phyloP scores from a whole-genome alignment of 2,888 invertebrate genomes.

The Anorthoa munda region DNA sequence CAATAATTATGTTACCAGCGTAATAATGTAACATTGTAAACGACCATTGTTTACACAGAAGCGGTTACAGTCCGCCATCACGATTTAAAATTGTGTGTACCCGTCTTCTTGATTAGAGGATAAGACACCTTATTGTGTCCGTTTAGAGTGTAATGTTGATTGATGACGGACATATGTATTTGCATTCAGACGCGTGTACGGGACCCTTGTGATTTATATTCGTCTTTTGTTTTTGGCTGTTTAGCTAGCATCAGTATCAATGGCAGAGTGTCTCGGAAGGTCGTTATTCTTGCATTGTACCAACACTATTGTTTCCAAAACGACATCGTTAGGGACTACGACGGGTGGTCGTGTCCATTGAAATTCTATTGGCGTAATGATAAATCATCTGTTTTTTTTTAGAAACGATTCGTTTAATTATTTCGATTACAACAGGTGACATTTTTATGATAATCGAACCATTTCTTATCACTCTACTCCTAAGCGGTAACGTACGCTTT shows the following conservation, averaged over 20 bases:
- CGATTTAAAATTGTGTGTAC: conserved; percentile 65
- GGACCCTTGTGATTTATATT: conserved; percentile 87
- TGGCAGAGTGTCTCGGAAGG: conserved; percentile 84
- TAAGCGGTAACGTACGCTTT: conserved; percentile 44
- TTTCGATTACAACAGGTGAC: conserved; percentile 76
- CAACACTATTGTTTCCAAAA: conserved; percentile 86
- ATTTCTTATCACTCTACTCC: conserved; percentile 42
- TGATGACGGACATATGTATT: conserved; percentile 65
- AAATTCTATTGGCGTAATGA: conserved; percentile 88
- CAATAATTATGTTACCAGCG: conserved; percentile 87
- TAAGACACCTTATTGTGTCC: conserved; percentile 62
- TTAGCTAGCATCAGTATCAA: conserved; percentile 87
- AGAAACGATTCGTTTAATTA: conserved; percentile 82
- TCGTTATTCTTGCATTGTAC: conserved; percentile 90
- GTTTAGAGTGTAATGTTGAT: conserved; percentile 67
- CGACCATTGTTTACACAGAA: conserved; percentile 87
- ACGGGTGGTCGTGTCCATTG: conserved; percentile 89
- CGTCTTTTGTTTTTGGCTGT: conserved; percentile 90
- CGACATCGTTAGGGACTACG: conserved; percentile 89
- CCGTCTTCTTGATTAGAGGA: conserved; percentile 20
- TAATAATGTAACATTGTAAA: conserved; percentile 86
- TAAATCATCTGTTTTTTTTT: conserved; percentile 85
- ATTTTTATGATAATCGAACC: conserved; percentile 73
- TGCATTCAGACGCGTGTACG: conserved; percentile 80
- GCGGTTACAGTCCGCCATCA: conserved; percentile 78